A percentile compares a stretch with the other conserved stretches of the same genome.
Conservation (phyloP, 2,888 invertebrate genomes). For the Amphipoea lucens region DNA sequence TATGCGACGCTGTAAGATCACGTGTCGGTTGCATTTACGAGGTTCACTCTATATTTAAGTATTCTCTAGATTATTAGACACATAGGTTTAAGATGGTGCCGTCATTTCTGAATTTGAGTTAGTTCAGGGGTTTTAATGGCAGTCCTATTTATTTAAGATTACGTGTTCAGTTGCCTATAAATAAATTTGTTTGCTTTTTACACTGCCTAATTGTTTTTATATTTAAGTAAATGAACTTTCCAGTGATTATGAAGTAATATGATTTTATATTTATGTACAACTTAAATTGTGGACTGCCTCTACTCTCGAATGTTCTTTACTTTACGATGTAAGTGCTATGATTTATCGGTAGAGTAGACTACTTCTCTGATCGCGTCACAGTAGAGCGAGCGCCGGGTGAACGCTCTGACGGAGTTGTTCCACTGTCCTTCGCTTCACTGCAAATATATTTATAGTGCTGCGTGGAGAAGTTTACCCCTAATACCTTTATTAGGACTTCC, state of each 20-base stretch:
- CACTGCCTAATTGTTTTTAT: slow-evolving; percentile 76
- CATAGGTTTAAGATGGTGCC: slow-evolving; percentile 85
- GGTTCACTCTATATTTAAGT: slow-evolving; percentile 86
- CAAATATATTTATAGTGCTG: slow-evolving; percentile 80
- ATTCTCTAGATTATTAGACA: slow-evolving; percentile 85
- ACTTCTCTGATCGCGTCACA: slow-evolving; percentile 85
- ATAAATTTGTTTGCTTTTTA: slow-evolving; percentile 74
- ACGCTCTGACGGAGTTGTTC: slow-evolving; percentile 55
- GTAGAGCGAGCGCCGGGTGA: slow-evolving; percentile 75
- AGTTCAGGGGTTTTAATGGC: slow-evolving; percentile 84
- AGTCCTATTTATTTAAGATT: slow-evolving; percentile 80
- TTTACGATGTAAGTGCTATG: slow-evolving; percentile 83
- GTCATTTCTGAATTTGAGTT: slow-evolving; percentile 89
- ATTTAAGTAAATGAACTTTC: slow-evolving; percentile 75
- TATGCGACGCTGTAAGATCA: slow-evolving; percentile 58
- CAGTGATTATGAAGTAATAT: slow-evolving; percentile 70
- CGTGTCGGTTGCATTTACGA: slow-evolving; percentile 76
- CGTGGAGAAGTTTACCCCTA: slow-evolving; percentile 67
- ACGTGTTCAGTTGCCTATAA: slow-evolving; percentile 61
- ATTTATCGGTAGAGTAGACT: slow-evolving; percentile 83
- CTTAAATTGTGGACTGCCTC: slow-evolving; percentile 83
- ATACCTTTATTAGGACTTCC: slow-evolving; percentile 57
- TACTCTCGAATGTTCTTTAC: slow-evolving; percentile 84
- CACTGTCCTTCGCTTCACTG: slow-evolving; percentile 78
- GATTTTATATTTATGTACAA: slow-evolving; percentile 68